These are phyloP conservation scores for Eupleurogrammus muticus DNA, from an alignment of 2,797 vertebrate species.

Conservation along the genomic window DNA sequence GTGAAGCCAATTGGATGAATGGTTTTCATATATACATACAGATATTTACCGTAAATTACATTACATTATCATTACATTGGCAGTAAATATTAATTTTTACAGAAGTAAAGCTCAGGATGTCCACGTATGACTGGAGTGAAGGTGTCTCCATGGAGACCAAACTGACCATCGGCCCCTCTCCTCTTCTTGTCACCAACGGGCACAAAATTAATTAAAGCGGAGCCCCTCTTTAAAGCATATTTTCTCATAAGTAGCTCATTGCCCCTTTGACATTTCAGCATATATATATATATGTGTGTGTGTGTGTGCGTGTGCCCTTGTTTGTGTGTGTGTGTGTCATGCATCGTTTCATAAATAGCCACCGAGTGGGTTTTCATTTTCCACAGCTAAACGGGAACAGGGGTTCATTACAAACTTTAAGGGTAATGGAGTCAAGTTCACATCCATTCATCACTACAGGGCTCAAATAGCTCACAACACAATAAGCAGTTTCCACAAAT, in stretches of 20 bases:
- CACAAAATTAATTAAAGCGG: slow-evolving; percentile 80
- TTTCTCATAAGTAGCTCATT: slow-evolving; percentile 81
- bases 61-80: not conserved
- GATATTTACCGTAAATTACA: too few species aligned
- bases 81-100: not conserved
- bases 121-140: slow-evolving; percentile 21
- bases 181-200: slow-evolving; percentile 63
- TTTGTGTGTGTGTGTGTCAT: slow-evolving; percentile 48
- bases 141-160: slow-evolving; percentile 60
- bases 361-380: slow-evolving; percentile 32
- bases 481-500: not conserved
- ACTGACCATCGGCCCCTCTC: slow-evolving; percentile 61
- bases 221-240: slow-evolving; percentile 67
- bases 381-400: slow-evolving; percentile 24
- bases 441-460: slow-evolving; percentile 33
- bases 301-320: slow-evolving; percentile 21
- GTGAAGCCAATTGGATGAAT: too few species aligned
- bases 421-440: slow-evolving; percentile 21
- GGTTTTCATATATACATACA: too few species aligned
- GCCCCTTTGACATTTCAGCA: slow-evolving; percentile 74
- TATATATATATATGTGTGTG: slow-evolving; percentile 22
- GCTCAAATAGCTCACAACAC: slow-evolving; percentile 11
- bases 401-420: slow-evolving; percentile 44
- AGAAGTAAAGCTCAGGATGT: slow-evolving; percentile 27
- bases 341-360: slow-evolving; percentile 54